phyloP scores from a whole-genome alignment of 2,888 invertebrate genomes.

The Escarpia spicata region DNA sequence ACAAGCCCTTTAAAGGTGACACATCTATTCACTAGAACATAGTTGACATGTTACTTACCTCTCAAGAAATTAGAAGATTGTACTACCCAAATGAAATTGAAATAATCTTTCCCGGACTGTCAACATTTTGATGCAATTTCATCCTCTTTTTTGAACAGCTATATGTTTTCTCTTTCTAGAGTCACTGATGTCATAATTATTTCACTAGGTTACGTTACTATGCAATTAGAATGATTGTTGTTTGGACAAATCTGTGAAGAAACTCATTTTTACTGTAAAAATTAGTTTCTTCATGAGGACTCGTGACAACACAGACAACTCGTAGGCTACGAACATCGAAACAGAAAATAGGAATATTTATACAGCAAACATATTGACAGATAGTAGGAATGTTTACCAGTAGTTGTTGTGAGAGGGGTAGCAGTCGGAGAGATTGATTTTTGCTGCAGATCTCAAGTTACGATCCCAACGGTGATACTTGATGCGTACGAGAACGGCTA shows the following conservation, averaged over 20 bases:
- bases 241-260: too few species aligned
- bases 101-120: background rate
- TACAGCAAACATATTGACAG: background rate
- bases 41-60: background rate
- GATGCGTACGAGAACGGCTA: slow-evolving; percentile 49
- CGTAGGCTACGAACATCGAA: background rate
- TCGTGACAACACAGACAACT: background rate
- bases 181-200: background rate
- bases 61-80: too few species aligned
- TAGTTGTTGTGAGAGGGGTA: slow-evolving; percentile 35
- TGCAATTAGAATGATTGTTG: too few species aligned
- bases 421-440: slow-evolving; percentile 42
- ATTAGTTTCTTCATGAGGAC: background rate
- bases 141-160: too few species aligned
- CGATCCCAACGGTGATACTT: slow-evolving; percentile 49
- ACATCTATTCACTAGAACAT: background rate
- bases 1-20: background rate
- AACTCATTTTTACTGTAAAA: too few species aligned
- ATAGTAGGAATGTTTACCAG: background rate
- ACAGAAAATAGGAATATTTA: background rate
- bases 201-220: background rate
- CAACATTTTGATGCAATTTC: background rate
- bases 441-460: slow-evolving; percentile 19
- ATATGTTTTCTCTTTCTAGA: background rate
- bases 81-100: background rate